Base-by-base conservation (phyloP, 1,140 invertebrate genomes). In the Epicauta chinensis region DNA sequence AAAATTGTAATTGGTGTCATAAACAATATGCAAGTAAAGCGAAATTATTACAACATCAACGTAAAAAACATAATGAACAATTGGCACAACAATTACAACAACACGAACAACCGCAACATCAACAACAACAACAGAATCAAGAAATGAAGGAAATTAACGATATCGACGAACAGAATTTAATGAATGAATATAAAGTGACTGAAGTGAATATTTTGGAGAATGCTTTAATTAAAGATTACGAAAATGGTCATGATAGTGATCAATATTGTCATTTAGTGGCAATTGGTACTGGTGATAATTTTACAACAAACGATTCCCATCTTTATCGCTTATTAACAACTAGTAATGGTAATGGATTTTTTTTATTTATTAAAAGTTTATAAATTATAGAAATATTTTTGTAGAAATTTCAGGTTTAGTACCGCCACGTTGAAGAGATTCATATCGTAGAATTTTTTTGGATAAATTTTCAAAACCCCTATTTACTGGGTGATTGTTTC, bases 1-100 rank as follows among this genome's bases (percentile, higher is more conserved):
- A 89, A 61, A 73, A 77, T 34, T 93, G 89, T 66, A 76, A 80
- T 43, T 89, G 83, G 80, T 93, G 89, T 69, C 85, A 89, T 66
- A 88, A 88, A 63, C 87, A 92, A 61, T 91, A 91, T 67, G 86
- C 88, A 2, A 82, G 83, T 53, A 86, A 87, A 66, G 86, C 86
- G 2, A 91, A 91, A 66, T 72, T 92, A 3, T 70, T 89, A 53
- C 85, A 89, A 64, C 89, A 92, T 71, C 83, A 89, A 65, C 75
- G 87, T 1, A 87, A 87, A 56, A 84, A 86, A 40, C 89, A 91
- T 31, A 43, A 42, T 3, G 50, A 56, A 7, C 43, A 59, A 34
- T 29, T 61, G 16, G 34, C 12, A 10, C 35, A 42, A n/a, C 34
- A 37, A 15, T 3, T 3, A 34, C 32, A 34, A 9, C 32, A 34